Evolutionary conservation across 2,888 invertebrate genomes (phyloP), one percentile per base, ranked within the genome.

Genomic region (Melipona bicolor): DNA sequence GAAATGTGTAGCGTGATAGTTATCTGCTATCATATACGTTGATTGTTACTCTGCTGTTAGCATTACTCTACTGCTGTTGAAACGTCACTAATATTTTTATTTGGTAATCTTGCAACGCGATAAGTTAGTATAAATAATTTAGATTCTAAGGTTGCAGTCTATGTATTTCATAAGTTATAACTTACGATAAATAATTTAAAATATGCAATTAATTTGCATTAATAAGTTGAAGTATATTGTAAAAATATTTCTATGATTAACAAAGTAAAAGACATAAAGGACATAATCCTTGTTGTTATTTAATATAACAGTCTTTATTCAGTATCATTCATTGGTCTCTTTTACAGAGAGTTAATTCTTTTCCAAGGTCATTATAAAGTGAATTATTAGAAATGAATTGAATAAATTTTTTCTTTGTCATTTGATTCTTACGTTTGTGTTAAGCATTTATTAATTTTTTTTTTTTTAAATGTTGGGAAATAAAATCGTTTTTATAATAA

Each of bases 1-100:
- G 62, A 77, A 65, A 64, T 52, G 74, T 64, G 56, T 27, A 82
- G 71, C n/a, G n/a, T 43, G 24, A 17, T 11, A 11, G 21, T 65
- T 65, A 50, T 68, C 54, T 75, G 70, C 59, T 87, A 80, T 78
- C 79, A 17, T 59, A 5, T 43, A 32, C 56, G 13, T 9, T 54
- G 11, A 49, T 81, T 79, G 85, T 87, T 77, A 43, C 65, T 11
- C 49, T 65, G 19, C 27, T 32, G 21, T 15, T 43, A 15, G n/a
- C 17, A 27, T n/a, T 13, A 24, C 61, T 50, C 32, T 24, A 43
- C 9, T 43, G 43, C 9, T 43, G 9, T 43, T 2, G 43, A 49
- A 24, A 61, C 0, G 17, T 3, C 2, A 61, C 3, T n/a, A 36
- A 0, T 19, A 6, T 9, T 9, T 24, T 24, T 49, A 43, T 2